phyloP scores from a whole-genome alignment of 2,797 vertebrate species.

The Periparus ater region DNA sequence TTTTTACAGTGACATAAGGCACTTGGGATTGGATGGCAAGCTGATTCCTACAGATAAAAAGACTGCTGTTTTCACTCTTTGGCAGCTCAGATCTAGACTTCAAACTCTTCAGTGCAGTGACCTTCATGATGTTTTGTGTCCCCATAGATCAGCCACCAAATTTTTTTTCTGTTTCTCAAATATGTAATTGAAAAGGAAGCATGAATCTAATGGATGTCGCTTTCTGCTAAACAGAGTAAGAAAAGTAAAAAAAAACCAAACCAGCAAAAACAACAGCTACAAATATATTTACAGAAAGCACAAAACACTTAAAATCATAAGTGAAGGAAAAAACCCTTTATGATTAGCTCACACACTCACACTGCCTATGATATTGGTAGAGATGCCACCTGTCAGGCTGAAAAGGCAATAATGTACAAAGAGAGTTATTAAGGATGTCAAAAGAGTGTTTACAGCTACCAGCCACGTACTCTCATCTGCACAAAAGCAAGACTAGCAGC shows the following conservation, averaged over 20 bases:
- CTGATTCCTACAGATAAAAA: neutral
- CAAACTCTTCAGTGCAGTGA: neutral
- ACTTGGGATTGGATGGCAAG: neutral
- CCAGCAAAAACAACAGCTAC: rapidly evolving
- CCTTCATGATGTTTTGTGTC: neutral
- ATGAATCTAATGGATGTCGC: neutral
- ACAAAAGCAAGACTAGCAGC: neutral
- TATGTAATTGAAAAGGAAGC: neutral
- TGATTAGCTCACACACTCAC: neutral
- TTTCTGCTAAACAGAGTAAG: neutral
- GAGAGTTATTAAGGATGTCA: neutral
- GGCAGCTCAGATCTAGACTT: neutral
- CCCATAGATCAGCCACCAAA: neutral
- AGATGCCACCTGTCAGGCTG: neutral
- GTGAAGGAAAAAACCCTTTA: neutral
- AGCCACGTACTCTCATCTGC: neutral
- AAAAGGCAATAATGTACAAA: conserved; percentile 13
- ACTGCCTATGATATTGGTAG: neutral
- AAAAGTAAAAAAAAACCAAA: neutral
- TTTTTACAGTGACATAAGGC: neutral
- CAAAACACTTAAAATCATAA: neutral
- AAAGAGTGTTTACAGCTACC: conserved; percentile 22
- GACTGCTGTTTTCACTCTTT: neutral
- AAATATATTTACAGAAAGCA: neutral
- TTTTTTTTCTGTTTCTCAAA: neutral